These are phyloP conservation scores for Gryllus longicercus DNA, from an alignment of 2,888 invertebrate genomes.

Conservation along the genomic window DNA sequence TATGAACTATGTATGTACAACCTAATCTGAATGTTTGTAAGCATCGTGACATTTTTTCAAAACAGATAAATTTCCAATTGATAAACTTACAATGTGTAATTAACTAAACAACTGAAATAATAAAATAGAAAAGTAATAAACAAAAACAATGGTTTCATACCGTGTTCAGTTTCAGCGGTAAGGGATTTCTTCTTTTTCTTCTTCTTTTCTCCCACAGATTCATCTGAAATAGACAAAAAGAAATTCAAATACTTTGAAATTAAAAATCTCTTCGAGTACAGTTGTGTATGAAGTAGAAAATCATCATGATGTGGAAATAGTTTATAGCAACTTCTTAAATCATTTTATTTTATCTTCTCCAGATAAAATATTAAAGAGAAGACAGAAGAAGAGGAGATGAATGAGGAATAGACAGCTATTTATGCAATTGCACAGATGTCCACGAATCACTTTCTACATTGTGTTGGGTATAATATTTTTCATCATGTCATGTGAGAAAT, in stretches of 20 bases:
- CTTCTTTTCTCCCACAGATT: conserved; percentile 41
- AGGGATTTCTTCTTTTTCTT: conserved; percentile 47
- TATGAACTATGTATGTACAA: no score
- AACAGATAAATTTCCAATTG: no score
- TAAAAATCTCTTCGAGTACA: no score
- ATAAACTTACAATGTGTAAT: not conserved
- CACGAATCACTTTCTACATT: no score
- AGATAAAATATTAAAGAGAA: no score
- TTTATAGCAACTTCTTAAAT: not conserved
- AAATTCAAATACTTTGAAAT: not conserved
- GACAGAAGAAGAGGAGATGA: no score
- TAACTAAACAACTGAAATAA: not conserved
- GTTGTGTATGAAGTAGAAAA: not conserved
- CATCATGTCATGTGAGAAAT: no score
- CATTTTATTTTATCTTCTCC: not conserved
- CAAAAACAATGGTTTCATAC: not conserved
- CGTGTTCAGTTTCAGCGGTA: not conserved
- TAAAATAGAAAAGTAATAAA: not conserved
- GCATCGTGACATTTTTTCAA: no score
- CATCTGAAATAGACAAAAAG: not conserved
- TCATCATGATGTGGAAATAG: not conserved
- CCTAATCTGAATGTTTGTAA: no score
- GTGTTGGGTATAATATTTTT: no score
- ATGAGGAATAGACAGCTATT: no score
- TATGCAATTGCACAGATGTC: no score